Percentiles rank a stretch among this genome's conserved stretches.
Conservation (phyloP, 2,113 vertebrate genomes). For the Serinus canaria region DNA sequence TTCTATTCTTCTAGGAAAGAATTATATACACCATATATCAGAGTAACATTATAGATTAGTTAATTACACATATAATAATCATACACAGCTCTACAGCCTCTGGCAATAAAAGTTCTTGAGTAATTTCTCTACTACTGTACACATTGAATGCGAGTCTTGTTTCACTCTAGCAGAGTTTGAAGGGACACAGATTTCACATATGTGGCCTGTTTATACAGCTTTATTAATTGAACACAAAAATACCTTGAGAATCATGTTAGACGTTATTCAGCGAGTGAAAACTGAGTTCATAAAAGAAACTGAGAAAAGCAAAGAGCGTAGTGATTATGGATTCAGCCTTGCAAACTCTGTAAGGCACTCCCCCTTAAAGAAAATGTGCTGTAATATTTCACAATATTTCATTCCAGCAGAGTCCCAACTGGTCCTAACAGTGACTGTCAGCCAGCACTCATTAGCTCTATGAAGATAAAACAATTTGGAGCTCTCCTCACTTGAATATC, state of each 20-base stretch:
- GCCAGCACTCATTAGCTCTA: constrained; percentile 1
- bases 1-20: background rate
- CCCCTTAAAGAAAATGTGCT: background rate
- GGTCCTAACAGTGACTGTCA: background rate
- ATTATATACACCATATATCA: background rate
- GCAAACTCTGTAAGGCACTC: background rate
- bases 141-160: background rate
- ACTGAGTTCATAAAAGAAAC: background rate
- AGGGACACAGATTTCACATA: constrained; percentile 18
- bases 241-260: background rate
- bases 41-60: constrained; percentile 1
- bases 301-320: rapidly evolving
- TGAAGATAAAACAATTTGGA: constrained; percentile 46
- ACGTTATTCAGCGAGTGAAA: background rate
- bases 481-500: constrained; percentile 49
- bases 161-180: background rate
- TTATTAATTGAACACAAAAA: background rate
- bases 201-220: background rate
- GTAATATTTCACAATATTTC: background rate
- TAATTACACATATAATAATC: constrained; percentile 41
- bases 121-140: background rate
- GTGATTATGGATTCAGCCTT: background rate
- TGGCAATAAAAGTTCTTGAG: constrained; percentile 3
- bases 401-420: background rate
- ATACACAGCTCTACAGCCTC: background rate